A percentile compares a stretch with the other conserved stretches of the same genome.
Evolutionary conservation across 2,113 vertebrate genomes (phyloP).

Genomic region (Scophthalmus maximus): DNA sequence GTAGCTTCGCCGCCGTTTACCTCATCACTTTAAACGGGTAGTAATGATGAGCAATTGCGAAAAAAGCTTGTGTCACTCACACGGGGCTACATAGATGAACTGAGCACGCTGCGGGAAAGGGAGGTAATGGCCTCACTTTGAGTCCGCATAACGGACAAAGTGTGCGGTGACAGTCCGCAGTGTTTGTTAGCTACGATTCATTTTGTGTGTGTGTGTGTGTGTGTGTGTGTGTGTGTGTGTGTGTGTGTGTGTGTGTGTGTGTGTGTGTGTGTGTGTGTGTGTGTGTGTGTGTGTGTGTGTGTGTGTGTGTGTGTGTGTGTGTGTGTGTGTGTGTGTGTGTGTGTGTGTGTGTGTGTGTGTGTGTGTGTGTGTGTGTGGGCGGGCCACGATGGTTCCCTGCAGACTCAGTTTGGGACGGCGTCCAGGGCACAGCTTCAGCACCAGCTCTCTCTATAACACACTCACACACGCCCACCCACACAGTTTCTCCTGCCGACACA

Average conservation of each 20-base stretch:
- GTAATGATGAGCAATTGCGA: conserved; percentile 29
- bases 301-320: not conserved
- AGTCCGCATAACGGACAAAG: conserved; percentile 28
- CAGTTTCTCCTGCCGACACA: conserved; percentile 30
- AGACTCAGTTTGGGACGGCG: conserved; percentile 48
- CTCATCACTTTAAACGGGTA: conserved; percentile 34
- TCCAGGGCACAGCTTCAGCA: conserved; percentile 64
- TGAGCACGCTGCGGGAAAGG: not conserved
- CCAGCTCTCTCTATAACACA: conserved; percentile 7
- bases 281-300: not conserved
- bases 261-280: conserved; percentile 28
- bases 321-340: not conserved
- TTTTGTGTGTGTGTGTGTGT: not conserved
- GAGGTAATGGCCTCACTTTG: conserved; percentile 17
- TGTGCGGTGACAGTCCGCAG: no score
- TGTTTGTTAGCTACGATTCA: no score
- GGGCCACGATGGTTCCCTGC: conserved; percentile 54
- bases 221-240: not conserved
- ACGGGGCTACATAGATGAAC: conserved; percentile 22
- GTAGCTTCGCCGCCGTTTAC: conserved; percentile 36
- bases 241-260: conserved; percentile 13
- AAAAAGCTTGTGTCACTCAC: conserved; percentile 25
- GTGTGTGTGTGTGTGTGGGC: not conserved
- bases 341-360: not conserved
- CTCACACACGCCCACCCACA: conserved; percentile 44